Base-by-base conservation (phyloP, 2,113 vertebrate genomes). In the Acrocephalus arundinaceus region DNA sequence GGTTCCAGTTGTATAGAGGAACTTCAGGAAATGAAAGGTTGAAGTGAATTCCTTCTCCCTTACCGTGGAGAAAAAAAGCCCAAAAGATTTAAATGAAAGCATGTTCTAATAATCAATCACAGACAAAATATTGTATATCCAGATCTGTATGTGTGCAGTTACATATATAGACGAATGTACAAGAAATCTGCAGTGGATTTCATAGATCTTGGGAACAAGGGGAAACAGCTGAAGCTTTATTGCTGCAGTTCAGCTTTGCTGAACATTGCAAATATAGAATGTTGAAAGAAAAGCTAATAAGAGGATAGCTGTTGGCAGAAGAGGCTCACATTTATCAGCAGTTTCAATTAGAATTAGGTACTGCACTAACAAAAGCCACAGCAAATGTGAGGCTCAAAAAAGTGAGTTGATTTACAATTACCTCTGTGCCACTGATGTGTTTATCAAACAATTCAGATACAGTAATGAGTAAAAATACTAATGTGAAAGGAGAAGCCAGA, bases 271-370 rank as follows among this genome's bases (percentile, higher is more conserved):
- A 90, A 88, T 84, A 84, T 1, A 9, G 30, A 10, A 51, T 67
- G 39, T 91, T 93, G 73, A 85, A 95, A 92, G 80, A 87, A 87
- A 63, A 94, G 37, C 75, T 96, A 90, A 39, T 70, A 90, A 79
- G 78, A 85, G 41, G 30, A 82, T 89, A 87, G 81, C 43, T 91
- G 65, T 84, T 90, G 66, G 54, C 45, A 27, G 84, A 89, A 73
- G 75, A 80, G 16, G 25, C 68, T 93, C 75, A 57, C n/a, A 12
- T 74, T 83, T 86, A 90, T 92, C 75, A 92, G 63, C 30, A 66
- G 37, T 88, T 94, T 90, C 51, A 54, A 52, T 94, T 83, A 92
- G 51, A 83, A 46, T 59, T 62, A 95, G 62, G 62, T 83, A 49
- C 15, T 7, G 4, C 51, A 22, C 46, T 72, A 93, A 66, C 62